Evolutionary conservation across 2,113 vertebrate species (phyloP), one percentile per base, ranked within the genome.

Genomic region (Cyprinodon variegatus): DNA sequence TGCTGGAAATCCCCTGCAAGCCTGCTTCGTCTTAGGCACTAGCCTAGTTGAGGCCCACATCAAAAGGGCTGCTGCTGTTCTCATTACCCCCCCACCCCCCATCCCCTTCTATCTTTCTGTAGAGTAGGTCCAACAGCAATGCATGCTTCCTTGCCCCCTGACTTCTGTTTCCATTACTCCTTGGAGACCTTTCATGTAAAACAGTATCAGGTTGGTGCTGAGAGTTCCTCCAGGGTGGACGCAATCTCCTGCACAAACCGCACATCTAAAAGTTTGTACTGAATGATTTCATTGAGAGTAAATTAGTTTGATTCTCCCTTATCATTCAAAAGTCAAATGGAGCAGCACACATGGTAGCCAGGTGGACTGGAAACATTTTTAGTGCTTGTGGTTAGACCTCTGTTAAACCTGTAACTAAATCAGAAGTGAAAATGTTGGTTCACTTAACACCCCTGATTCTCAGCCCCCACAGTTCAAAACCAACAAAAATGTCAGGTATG

Each of bases 1-100:
- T 1, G 74, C 66, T 93, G 92, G 92, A 92, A 93, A 91, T 93
- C 92, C 92, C 92, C 92, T 80, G 76, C 60, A 64, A 79, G 79
- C 78, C 77, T 76, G 79, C 79, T 65, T 87, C 29, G 74, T 87
- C 82, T 86, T 43, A 84, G 76, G 84, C 86, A 78, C 63, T 81
- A 82, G 79, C 86, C 90, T 79, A 8, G 43, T 65, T 46, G 81
- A 89, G 85, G 84, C 88, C 87, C 88, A 89, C 88, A 89, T 91
- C 89, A 90, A 90, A 91, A 74, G 79, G 67, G 65, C 88, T 89
- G 76, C 90, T 91, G 90, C 83, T 88, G 76, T 83, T 88, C 88
- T 86, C 89, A 89, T 86, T 79, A 85, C 48, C 81, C 83, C 77
- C 48, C 50, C 62, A 48, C 78, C 83, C 10, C 62, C 38, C 76